Evolutionary conservation across 2,113 vertebrate species (phyloP).

Genomic region (Marcusenius ussheri): DNA sequence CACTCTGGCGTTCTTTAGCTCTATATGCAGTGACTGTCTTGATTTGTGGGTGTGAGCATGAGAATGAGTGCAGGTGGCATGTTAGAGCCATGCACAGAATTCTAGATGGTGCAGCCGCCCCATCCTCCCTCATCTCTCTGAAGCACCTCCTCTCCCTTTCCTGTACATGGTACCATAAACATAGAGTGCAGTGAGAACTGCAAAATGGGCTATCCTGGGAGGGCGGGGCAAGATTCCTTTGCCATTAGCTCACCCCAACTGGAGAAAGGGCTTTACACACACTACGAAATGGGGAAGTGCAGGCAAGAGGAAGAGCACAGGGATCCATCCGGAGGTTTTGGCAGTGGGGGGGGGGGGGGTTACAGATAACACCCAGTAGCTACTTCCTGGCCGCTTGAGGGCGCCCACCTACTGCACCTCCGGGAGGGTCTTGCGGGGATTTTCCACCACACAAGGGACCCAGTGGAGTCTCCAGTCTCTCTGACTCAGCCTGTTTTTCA

Average conservation of each 20-base stretch:
- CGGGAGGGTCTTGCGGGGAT: slow-evolving; percentile 9
- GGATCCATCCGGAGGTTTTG: not conserved
- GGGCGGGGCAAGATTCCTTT: not conserved
- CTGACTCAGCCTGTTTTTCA: not conserved
- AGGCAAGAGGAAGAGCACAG: not conserved
- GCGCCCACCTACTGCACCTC: not conserved
- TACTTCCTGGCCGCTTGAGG: not conserved
- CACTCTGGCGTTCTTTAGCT: not conserved
- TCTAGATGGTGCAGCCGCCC: not conserved
- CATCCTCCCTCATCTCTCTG: not conserved
- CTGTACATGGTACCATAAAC: not conserved
- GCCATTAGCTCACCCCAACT: not conserved
- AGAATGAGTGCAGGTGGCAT: not conserved
- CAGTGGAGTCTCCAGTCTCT: not conserved
- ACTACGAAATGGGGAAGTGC: not conserved
- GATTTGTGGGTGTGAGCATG: not conserved
- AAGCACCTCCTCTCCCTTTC: not conserved
- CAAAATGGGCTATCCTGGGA: not conserved
- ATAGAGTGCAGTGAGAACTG: not conserved
- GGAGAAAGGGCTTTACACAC: not conserved
- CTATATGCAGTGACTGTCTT: not conserved
- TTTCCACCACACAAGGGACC: slow-evolving; percentile 16
- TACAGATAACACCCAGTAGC: not conserved
- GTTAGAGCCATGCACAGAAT: not conserved
- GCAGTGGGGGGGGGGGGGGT: not conserved